Base-by-base conservation (phyloP, 1,140 invertebrate species). In the Aradophagus sp. region DNA sequence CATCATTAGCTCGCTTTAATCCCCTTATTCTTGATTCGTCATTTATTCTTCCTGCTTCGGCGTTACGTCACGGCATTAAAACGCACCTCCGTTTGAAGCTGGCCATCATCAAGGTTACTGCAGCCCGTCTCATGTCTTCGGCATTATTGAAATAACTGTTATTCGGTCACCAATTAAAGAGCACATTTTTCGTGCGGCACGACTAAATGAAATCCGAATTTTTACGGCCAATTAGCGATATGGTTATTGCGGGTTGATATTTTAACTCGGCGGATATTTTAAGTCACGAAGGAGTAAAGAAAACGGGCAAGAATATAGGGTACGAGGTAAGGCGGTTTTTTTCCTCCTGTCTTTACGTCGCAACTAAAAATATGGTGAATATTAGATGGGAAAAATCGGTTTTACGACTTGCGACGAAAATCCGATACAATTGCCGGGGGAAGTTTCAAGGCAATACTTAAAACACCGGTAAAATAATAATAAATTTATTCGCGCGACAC, bases 131-230 rank as follows among this genome's bases (percentile, higher is more conserved):
- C 20, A n/a, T n/a, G n/a, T 8, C 23, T 29, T 38, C 17, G 13
- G 47, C 20, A 11, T 53, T 31, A 47, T 55, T 55, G 15, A 48
- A 12, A 65, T 62, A 62, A 62, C 58, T 52, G 58, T 62, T 52
- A 62, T 62, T 62, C 47, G 45, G 47, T 14, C 38, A 15, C 58
- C 47, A 62, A 62, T 62, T 62, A 62, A 62, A 31, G 38, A 45
- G 47, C 29, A n/a, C 20, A 4, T 23, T 8, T 8, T 23, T 23
- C 4, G 20, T 23, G 4, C 8, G 20, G 8, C 8, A 23, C 8
- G 13, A 20, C 17, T 59, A 42, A 61, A 61, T 50, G 56, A 61
- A 61, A 62, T 44, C 17, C 15, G 0, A 42, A 50, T 27, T 32
- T 61, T 50, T 42, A 61, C 11, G 26, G 26, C 11, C 58, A 7